Conservation (phyloP, 1,140 invertebrate genomes). For the Eueides isabella region DNA sequence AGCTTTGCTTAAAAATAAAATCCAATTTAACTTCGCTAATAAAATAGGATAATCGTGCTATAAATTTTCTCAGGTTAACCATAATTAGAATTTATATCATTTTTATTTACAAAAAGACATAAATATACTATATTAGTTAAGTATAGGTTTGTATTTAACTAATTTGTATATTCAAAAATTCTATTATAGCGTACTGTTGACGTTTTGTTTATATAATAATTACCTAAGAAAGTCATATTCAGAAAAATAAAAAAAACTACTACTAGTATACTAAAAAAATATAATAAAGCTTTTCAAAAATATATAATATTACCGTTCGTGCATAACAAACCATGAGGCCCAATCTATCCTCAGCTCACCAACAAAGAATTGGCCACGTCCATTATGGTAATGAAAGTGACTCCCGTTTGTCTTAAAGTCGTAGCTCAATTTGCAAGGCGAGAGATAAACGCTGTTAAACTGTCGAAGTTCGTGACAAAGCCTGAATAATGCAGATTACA, state of each 20-base stretch:
- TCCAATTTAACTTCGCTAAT: constrained; percentile 32
- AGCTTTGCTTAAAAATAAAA: constrained; percentile 29
- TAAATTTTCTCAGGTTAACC: constrained; percentile 21
- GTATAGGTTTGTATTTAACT: too few species aligned
- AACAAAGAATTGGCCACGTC: constrained; percentile 78
- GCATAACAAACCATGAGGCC: constrained; percentile 51
- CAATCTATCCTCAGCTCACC: constrained; percentile 71
- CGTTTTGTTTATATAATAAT: too few species aligned
- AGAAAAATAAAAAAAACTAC: too few species aligned
- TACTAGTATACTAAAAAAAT: too few species aligned
- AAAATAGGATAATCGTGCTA: constrained; percentile 24
- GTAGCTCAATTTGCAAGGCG: constrained; percentile 81
- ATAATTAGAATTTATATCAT: constrained; percentile 17
- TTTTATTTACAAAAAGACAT: too few species aligned
- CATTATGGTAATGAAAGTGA: constrained; percentile 81
- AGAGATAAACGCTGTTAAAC: constrained; percentile 82
- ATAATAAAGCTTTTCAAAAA: neutral
- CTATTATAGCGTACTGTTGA: too few species aligned
- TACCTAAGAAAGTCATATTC: too few species aligned
- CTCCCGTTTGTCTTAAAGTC: constrained; percentile 82
- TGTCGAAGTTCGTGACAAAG: constrained; percentile 81
- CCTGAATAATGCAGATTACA: constrained; percentile 82
- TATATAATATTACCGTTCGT: neutral
- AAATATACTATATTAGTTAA: too few species aligned
- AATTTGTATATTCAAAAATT: neutral